Base-by-base conservation (phyloP, 2,113 vertebrate species). In the Bujurquina vittata region DNA sequence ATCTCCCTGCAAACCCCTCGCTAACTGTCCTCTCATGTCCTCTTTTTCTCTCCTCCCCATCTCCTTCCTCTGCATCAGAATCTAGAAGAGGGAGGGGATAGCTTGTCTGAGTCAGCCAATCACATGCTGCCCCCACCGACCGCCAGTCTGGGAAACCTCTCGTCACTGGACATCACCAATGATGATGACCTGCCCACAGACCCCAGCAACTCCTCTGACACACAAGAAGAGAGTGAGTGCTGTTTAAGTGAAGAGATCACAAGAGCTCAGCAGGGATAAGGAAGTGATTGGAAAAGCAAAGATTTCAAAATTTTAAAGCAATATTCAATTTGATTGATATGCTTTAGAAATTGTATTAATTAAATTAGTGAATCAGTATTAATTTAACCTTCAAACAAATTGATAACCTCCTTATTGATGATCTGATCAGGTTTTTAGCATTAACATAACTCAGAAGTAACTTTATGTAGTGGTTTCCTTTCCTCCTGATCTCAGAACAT, bases 191-290 rank as follows among this genome's bases (percentile, higher is more conserved):
- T 98, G 15, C 95, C 97, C 91, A 97, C 97, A 0, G 97, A 98
- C 89, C 96, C 95, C 5, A 98, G 97, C 93, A 97, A 97, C 93
- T 97, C 97, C 0, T 97, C 97, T 7, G 97, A 97, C 6, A 97
- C 96, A 1, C 96, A 97, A 79, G 97, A 98, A 85, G 97, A 98
- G 91, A 96, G 97, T 97, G 76, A 94, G 95, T 93, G 62, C 49
- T 59, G 8, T 80, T 61, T 22, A 11, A 10, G 29, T 26, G 17
- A 37, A 8, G 5, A 46, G 10, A 4, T 18, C 43, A 29, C 43
- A 29, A 49, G 23, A 29, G 40, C 35, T 18, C 61, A 2, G 4
- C 61, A 37, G 15, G 10, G 8, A 17, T 49, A 15, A 49, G 46
- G 11, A 43, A 49, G 15, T 49, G 14, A 49, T 5, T 43, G 11